These are phyloP conservation scores for Coregonus ussuriensis DNA, from an alignment of 2,797 vertebrate genomes.

Conservation along the genomic window DNA sequence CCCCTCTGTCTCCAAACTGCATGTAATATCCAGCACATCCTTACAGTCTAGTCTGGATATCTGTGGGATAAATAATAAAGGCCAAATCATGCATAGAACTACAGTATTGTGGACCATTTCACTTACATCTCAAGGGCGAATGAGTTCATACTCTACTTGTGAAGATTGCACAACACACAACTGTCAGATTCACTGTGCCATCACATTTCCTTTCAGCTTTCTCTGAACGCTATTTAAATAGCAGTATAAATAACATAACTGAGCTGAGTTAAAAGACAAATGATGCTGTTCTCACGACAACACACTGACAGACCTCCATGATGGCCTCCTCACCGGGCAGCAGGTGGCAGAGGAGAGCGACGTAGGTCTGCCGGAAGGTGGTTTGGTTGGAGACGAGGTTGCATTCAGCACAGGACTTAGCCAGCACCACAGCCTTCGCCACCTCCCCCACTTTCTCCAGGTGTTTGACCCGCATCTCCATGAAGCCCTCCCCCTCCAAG, in stretches of 20 bases:
- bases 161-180: not conserved
- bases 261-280: not conserved
- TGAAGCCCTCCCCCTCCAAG: slow-evolving; percentile 93
- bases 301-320: slow-evolving; percentile 81
- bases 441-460: slow-evolving; percentile 94
- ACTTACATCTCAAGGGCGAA: not conserved
- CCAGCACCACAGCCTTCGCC: slow-evolving; percentile 88
- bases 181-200: not conserved
- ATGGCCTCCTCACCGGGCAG: slow-evolving; percentile 95
- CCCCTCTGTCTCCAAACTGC: slow-evolving; percentile 93
- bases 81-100: not conserved
- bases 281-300: not conserved
- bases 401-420: slow-evolving; percentile 91
- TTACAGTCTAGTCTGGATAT: slow-evolving; percentile 95
- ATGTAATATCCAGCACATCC: slow-evolving; percentile 94
- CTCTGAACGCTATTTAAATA: not conserved
- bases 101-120: not conserved
- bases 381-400: slow-evolving; percentile 83
- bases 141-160: not conserved
- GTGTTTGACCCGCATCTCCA: slow-evolving; percentile 97
- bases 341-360: slow-evolving; percentile 90
- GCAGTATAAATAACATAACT: not conserved
- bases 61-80: slow-evolving; percentile 63
- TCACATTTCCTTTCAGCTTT: not conserved
- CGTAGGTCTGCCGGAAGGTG: slow-evolving; percentile 92